These are phyloP conservation scores for Periparus ater DNA, from an alignment of 2,797 vertebrate genomes.

Conservation along the genomic window DNA sequence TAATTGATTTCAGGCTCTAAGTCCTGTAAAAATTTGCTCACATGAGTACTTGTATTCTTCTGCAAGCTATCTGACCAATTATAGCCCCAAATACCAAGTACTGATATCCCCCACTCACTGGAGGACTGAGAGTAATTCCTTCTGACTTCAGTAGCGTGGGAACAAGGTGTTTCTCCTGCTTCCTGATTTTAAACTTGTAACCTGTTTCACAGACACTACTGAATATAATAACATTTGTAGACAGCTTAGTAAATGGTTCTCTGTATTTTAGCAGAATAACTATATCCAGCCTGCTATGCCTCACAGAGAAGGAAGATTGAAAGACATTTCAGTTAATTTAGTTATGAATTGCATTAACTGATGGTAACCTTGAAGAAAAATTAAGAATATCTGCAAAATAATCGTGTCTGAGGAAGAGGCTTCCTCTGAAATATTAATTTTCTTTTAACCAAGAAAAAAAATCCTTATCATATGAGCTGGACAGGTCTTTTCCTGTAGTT, in stretches of 20 bases:
- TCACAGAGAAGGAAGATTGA: not conserved
- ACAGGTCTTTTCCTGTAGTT: conserved; percentile 53
- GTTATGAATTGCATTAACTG: not conserved
- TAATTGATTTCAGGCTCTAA: conserved; percentile 2
- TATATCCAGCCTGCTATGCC: not conserved
- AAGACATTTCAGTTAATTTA: conserved; percentile 1
- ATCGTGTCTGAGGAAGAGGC: not conserved
- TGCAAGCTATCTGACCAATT: not conserved
- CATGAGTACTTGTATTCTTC: not conserved
- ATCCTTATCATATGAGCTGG: conserved; percentile 14
- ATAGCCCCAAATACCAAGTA: not conserved
- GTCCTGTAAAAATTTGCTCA: not conserved
- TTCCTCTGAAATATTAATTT: not conserved
- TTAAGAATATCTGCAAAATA: not conserved
- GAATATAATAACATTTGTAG: not conserved
- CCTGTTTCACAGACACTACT: not conserved
- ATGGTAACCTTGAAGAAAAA: not conserved
- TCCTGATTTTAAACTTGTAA: not conserved
- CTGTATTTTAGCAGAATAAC: not conserved
- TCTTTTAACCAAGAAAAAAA: not conserved
- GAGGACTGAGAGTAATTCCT: not conserved
- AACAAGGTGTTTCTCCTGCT: not conserved
- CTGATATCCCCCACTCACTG: not conserved
- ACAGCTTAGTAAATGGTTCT: not conserved
- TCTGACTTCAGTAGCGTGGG: not conserved